Evolutionary conservation across 2,888 invertebrate species (phyloP).

Genomic region (Muschampia plurimacula): DNA sequence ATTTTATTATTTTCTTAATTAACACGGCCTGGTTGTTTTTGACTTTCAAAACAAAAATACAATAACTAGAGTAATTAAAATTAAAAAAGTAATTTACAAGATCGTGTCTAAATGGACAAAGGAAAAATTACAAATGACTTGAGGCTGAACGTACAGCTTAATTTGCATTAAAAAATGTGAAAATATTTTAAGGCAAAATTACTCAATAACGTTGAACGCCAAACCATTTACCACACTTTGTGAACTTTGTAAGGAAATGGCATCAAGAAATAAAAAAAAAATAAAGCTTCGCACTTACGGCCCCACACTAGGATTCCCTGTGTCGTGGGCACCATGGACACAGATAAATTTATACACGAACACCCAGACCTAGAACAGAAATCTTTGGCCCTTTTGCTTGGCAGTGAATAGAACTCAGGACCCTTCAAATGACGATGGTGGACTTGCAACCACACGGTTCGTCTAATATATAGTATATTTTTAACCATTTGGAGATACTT

Average conservation of each 20-base stretch:
- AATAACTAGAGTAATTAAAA: slow-evolving; percentile 28
- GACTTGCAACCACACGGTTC: too few relatives aligned
- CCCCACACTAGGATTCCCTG: too few relatives aligned
- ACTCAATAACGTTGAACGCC: neutral
- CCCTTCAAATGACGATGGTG: too few relatives aligned
- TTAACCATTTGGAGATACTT: too few relatives aligned
- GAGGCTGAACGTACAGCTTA: slow-evolving; percentile 20
- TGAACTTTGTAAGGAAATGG: neutral
- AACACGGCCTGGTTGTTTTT: slow-evolving; percentile 15
- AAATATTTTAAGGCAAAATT: neutral
- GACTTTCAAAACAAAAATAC: slow-evolving; percentile 27
- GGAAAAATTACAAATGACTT: slow-evolving; percentile 25
- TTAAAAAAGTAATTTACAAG: slow-evolving; percentile 21
- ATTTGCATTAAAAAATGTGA: neutral
- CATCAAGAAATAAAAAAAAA: neutral
- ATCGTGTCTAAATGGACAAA: slow-evolving; percentile 23
- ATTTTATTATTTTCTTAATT: slow-evolving; percentile 21
- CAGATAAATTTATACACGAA: too few relatives aligned
- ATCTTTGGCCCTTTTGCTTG: too few relatives aligned
- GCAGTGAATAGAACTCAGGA: too few relatives aligned
- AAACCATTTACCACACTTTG: neutral
- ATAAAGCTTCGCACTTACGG: too few relatives aligned
- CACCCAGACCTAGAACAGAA: too few relatives aligned
- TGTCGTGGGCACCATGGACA: too few relatives aligned
- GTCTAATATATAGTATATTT: too few relatives aligned